These are phyloP conservation scores for Mythimna ferrago DNA, from an alignment of 2,888 invertebrate genomes.

Conservation along the genomic window DNA sequence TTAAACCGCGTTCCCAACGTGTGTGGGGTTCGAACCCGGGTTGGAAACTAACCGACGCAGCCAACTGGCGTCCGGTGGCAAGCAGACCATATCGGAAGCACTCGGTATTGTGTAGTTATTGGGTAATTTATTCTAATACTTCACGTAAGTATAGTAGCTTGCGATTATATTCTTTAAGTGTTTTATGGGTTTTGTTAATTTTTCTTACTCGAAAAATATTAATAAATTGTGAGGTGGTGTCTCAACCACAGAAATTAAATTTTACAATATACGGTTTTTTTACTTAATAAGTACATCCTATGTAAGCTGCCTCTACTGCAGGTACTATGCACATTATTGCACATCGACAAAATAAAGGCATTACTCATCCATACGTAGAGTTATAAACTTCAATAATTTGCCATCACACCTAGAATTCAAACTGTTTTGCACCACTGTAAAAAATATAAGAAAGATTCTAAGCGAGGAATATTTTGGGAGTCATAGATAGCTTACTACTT, in stretches of 20 bases:
- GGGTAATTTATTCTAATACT: conserved; percentile 81
- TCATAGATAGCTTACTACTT: no score
- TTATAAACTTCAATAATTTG: no score
- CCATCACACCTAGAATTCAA: no score
- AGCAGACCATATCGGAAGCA: conserved; percentile 87
- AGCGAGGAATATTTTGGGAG: no score
- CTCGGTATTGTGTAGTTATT: conserved; percentile 81
- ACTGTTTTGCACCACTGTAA: no score
- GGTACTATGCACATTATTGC: no score
- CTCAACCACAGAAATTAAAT: rapidly evolving
- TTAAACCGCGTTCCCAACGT: conserved; percentile 74
- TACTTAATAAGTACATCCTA: neutral
- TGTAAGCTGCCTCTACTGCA: no score
- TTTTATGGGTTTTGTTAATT: conserved; percentile 8
- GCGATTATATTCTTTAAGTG: conserved; percentile 45
- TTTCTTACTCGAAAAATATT: neutral
- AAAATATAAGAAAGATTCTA: no score
- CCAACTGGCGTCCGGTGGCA: conserved; percentile 86
- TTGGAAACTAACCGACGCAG: conserved; percentile 84
- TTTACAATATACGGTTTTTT: neutral
- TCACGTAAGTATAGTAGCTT: conserved; percentile 55
- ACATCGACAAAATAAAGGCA: no score
- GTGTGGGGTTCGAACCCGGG: conserved; percentile 88
- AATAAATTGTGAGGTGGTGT: neutral
- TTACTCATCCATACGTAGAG: no score